phyloP scores from a whole-genome alignment of 1,140 invertebrate genomes.

The Saxidomus purpurata region DNA sequence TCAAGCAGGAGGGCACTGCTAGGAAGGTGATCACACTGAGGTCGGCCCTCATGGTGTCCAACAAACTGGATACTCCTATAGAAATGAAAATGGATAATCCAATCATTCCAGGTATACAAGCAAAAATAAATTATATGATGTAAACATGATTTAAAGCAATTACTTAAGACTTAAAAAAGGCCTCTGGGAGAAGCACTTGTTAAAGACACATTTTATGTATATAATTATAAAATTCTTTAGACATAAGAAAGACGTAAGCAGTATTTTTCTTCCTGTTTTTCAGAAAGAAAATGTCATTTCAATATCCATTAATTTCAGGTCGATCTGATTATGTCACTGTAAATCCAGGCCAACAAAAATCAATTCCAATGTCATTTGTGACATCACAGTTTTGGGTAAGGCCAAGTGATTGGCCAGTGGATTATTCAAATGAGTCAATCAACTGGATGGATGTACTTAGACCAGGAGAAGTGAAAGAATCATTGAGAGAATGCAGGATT shows the following conservation, averaged over 20 bases:
- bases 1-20: conserved; percentile 96
- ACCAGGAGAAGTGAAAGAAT: conserved; percentile 88
- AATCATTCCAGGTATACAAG: conserved; percentile 69
- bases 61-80: conserved; percentile 87
- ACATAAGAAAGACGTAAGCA: no score
- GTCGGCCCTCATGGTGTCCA: conserved; percentile 94
- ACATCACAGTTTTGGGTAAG: conserved; percentile 89
- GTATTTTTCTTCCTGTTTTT: no score
- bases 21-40: conserved; percentile 98
- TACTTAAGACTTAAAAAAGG: no score
- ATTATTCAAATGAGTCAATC: conserved; percentile 89
- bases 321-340: conserved; percentile 45
- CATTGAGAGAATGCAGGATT: conserved; percentile 86
- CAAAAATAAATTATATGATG: no score
- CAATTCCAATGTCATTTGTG: conserved; percentile 90
- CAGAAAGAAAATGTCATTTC: no score
- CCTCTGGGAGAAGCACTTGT: no score
- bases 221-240: no score
- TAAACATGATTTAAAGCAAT: no score
- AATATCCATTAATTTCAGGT: no score
- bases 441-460: conserved; percentile 90
- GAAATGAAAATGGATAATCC: conserved; percentile 80
- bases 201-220: no score
- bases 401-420: conserved; percentile 88
- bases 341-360: conserved; percentile 71